phyloP scores from a whole-genome alignment of 37 sponge, comb jelly and placozoan species.

The Spongilla lacustris region DNA sequence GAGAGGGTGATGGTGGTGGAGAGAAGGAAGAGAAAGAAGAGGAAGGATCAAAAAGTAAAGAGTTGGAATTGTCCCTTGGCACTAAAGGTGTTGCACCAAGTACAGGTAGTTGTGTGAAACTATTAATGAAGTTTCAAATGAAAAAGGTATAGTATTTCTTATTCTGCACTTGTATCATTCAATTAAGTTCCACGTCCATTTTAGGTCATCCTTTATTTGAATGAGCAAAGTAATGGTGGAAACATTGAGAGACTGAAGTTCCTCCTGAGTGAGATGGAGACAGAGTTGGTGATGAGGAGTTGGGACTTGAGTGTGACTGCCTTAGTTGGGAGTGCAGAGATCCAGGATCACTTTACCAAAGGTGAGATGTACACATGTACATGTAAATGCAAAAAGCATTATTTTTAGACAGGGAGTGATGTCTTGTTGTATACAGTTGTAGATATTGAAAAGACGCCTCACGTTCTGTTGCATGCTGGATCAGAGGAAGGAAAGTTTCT shows the following conservation, averaged over 20 bases:
- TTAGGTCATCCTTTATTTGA: constrained; percentile 41
- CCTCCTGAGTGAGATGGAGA: constrained; percentile 18
- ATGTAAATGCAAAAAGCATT: too few species aligned
- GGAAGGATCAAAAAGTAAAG: background rate
- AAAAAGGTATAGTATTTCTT: background rate
- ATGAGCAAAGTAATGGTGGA: constrained; percentile 28
- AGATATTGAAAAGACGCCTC: background rate
- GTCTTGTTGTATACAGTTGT: background rate
- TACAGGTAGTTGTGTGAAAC: background rate
- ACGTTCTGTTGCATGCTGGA: background rate
- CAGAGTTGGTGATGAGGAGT: constrained; percentile 10
- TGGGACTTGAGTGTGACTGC: constrained; percentile 36
- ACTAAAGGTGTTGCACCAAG: background rate
- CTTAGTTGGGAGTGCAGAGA: background rate
- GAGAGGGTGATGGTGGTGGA: background rate
- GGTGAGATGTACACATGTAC: background rate
- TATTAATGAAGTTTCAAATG: background rate
- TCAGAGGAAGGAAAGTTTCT: background rate
- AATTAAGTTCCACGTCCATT: background rate
- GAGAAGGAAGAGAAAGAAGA: background rate
- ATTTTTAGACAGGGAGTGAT: background rate
- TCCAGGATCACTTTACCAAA: constrained; percentile 25
- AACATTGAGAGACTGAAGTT: constrained; percentile 38
- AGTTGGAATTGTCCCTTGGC: background rate
- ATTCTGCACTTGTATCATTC: background rate